These are phyloP conservation scores for Atopsyche davidsoni DNA, from an alignment of 1,140 invertebrate species.

Conservation along the genomic window DNA sequence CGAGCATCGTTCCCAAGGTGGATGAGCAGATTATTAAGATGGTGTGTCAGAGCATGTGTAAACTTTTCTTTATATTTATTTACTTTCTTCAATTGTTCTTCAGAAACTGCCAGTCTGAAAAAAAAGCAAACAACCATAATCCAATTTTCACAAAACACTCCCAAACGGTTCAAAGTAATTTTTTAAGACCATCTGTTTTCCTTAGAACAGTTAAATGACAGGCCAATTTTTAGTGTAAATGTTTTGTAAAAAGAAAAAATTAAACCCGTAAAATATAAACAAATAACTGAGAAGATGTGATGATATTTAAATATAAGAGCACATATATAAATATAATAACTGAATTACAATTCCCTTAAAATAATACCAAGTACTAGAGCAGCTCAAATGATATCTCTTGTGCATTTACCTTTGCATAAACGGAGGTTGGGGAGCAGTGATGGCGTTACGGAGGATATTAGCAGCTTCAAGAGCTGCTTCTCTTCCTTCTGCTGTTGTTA, in stretches of 20 bases:
- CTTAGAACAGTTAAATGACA: no score
- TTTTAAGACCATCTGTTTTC: no score
- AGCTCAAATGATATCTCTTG: no score
- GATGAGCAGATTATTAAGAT: conserved; percentile 90
- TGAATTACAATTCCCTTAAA: no score
- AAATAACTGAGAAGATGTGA: background rate
- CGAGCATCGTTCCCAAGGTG: conserved; percentile 61
- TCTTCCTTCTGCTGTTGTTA: conserved; percentile 67
- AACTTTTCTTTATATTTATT: conserved; percentile 82
- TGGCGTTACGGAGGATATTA: conserved; percentile 68
- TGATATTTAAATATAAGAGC: background rate
- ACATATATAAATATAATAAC: no score
- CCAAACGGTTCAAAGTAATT: no score
- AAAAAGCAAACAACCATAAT: no score
- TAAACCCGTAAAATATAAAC: no score
- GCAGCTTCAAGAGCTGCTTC: conserved; percentile 74
- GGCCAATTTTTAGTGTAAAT: no score
- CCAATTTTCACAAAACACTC: no score
- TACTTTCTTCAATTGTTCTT: conserved; percentile 81
- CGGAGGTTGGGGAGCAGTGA: conserved; percentile 51
- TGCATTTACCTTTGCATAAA: conserved; percentile 26
- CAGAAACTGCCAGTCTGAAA: conserved; percentile 69
- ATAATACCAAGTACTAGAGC: no score
- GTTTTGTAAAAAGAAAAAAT: no score
- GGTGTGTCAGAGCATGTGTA: conserved; percentile 72